A percentile compares a stretch with the other conserved stretches of the same genome.
Evolutionary conservation across 2,113 vertebrate genomes (phyloP).

Genomic region (Campylomormyrus numenius): DNA sequence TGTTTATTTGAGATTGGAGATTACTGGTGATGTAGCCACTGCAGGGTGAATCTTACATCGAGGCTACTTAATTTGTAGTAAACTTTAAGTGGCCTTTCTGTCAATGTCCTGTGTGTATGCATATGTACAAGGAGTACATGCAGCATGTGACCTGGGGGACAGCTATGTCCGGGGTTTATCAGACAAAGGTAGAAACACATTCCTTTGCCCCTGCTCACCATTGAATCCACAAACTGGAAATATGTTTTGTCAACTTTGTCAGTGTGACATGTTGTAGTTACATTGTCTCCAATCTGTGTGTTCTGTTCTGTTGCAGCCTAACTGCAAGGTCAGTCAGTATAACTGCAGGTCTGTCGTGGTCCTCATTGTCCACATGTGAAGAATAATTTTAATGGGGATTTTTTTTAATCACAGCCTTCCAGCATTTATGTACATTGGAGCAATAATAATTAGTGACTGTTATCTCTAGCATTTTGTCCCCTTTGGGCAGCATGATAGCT

Average conservation of each 20-base stretch:
- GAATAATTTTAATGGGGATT: neutral
- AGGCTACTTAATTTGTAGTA: neutral
- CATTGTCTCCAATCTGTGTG: neutral
- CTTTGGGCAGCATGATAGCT: neutral
- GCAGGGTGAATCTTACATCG: neutral
- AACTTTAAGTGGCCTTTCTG: neutral
- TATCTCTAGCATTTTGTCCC: neutral
- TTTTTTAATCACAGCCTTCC: neutral
- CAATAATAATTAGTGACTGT: neutral
- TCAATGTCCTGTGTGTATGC: neutral
- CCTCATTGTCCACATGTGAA: neutral
- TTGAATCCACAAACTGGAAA: neutral
- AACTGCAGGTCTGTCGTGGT: neutral
- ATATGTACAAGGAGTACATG: neutral
- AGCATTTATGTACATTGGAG: neutral
- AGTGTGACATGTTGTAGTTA: neutral
- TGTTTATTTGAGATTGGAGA: neutral
- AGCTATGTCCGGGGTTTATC: neutral
- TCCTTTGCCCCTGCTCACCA: neutral
- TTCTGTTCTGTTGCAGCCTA: neutral
- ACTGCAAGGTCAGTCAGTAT: neutral
- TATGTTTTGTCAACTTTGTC: neutral
- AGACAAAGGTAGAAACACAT: neutral
- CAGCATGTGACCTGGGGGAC: neutral
- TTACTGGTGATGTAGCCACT: neutral